Percentiles rank a stretch among this genome's conserved stretches.
Evolutionary conservation across 2,888 invertebrate species (phyloP).

Genomic region (Proisotoma minuta): DNA sequence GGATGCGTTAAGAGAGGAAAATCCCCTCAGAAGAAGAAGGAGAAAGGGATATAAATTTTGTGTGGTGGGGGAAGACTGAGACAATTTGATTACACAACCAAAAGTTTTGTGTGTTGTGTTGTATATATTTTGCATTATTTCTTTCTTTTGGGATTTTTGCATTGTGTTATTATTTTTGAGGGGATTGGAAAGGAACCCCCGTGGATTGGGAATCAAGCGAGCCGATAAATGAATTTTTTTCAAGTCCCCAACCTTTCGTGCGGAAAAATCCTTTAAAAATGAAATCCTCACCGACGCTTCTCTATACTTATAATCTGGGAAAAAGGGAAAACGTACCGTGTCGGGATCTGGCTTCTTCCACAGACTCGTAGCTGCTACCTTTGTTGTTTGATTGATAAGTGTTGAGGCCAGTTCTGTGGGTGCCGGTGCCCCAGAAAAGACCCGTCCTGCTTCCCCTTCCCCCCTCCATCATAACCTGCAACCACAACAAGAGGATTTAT

Average conservation of each 20-base stretch:
- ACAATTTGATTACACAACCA: no score
- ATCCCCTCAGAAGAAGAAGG: constrained; percentile 3
- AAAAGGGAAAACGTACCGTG: constrained; percentile 22
- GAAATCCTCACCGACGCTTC: constrained; percentile 6
- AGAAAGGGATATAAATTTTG: neutral
- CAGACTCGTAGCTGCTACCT: constrained; percentile 20
- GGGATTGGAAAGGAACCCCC: constrained; percentile 11
- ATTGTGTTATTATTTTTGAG: constrained; percentile 3
- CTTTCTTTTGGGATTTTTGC: neutral
- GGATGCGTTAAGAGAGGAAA: constrained; percentile 1
- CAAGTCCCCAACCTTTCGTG: constrained; percentile 11
- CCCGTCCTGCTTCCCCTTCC: neutral
- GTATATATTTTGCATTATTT: constrained; percentile 1
- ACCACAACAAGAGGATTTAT: neutral
- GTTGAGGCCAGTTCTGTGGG: constrained; percentile 1
- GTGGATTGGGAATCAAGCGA: constrained; percentile 10
- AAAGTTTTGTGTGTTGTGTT: no score
- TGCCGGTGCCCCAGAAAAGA: constrained; percentile 8
- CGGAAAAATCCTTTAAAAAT: constrained; percentile 18
- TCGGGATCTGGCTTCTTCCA: constrained; percentile 24
- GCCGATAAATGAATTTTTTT: constrained; percentile 18
- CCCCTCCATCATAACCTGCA: neutral
- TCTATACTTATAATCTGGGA: no score
- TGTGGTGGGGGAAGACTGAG: neutral
- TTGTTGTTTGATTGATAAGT: neutral